Evolutionary conservation across 2,888 invertebrate species (phyloP), one percentile per base, ranked within the genome.

Genomic region (Molorchus minor): DNA sequence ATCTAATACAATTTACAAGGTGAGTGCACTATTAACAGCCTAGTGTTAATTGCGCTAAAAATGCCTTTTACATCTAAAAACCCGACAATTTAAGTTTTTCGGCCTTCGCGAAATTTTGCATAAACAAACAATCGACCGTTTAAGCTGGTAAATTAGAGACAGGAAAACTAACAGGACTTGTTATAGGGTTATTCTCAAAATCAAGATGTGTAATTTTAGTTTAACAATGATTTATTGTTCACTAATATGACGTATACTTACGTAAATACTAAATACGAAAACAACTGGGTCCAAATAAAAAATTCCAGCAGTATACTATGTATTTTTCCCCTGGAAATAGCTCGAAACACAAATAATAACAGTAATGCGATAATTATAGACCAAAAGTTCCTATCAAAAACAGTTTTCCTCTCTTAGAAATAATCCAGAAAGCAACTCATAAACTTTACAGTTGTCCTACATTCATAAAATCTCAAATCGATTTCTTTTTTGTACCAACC

Each of bases 61-160:
- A n/a, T n/a, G 49, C 49, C 49, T 38, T 38, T 38, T 38, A 49
- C 49, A 38, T 47, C 10, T 47, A 36, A 35, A 20, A 36, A 19
- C 19, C 25, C 16, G 49, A 35, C 21, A 38, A 49, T 49, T 49
- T 43, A 43, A 43, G n/a, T 43, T 43, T 41, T 21, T 15, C 25
- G 13, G 12, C 43, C 36, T 38, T 8, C 8, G 13, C 20, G 49
- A 13, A 13, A 49, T 38, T 49, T 49, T 49, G 25, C 49, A 49
- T 38, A 21, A 49, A 3, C 20, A 21, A 43, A 40, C 17, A 40
- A 10, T n/a, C n/a, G 16, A 16, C 12, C 2, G 7, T 5, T 25
- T 25, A 3, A 25, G 25, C 4, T 25, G 8, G 4, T 8, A 25
- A 8, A 25, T 5, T 25, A 3, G 8, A 25, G 25, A 25, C 4